Conservation (phyloP, 2,113 vertebrate genomes). For the Suncus etruscus region DNA sequence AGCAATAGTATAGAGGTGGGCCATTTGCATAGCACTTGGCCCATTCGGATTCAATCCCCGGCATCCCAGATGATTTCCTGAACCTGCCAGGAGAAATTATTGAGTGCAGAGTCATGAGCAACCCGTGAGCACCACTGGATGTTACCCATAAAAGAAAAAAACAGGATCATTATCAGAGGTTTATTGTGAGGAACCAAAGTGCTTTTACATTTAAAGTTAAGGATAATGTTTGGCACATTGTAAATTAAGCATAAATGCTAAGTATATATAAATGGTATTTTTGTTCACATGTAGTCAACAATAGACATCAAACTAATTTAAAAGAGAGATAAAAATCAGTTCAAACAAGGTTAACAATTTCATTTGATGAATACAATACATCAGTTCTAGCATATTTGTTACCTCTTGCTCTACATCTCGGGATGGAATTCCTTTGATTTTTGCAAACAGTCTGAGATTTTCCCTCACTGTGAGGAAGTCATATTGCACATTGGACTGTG, state of each 20-base stretch:
- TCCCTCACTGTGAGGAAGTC: constrained; percentile 94
- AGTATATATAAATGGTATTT: constrained; percentile 2
- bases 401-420: constrained; percentile 89
- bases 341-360: background rate
- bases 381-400: constrained; percentile 61
- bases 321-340: background rate
- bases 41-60: too few relatives aligned
- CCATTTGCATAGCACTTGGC: too few relatives aligned
- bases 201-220: background rate
- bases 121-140: too few relatives aligned
- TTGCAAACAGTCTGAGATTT: constrained; percentile 93
- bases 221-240: background rate
- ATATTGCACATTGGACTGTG: constrained; percentile 95
- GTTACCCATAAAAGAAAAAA: too few relatives aligned
- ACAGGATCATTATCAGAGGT: background rate
- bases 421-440: constrained; percentile 92
- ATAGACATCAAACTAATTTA: background rate
- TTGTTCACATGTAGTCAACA: background rate
- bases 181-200: background rate
- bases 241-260: background rate
- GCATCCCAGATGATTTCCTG: too few relatives aligned
- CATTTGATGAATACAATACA: background rate
- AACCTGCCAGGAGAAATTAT: too few relatives aligned
- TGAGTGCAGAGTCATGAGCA: too few relatives aligned
- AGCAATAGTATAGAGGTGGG: too few relatives aligned